Evolutionary conservation across 2,797 vertebrate genomes (phyloP).

Genomic region (Adrianichthys oophorus): DNA sequence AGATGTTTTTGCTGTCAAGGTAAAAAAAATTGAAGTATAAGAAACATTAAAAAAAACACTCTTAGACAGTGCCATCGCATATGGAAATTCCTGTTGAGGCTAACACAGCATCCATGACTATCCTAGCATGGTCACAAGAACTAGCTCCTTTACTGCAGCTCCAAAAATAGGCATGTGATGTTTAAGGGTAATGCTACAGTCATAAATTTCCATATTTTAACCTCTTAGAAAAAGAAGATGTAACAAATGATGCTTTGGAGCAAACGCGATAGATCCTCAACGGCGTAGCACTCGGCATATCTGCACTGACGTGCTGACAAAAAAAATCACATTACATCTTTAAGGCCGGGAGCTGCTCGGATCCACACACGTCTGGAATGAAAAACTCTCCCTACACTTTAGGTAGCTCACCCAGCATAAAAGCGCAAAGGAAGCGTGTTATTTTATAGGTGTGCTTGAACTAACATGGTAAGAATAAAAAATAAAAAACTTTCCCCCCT

Average conservation of each 20-base stretch:
- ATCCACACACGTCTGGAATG: slow-evolving; percentile 23
- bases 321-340: slow-evolving; percentile 53
- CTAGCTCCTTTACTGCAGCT: not conserved
- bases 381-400: slow-evolving; percentile 28
- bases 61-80: too few species aligned
- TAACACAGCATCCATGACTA: slow-evolving; percentile 1
- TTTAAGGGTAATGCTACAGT: slow-evolving; percentile 12
- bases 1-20: too few species aligned
- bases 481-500: slow-evolving; percentile 19
- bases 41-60: too few species aligned
- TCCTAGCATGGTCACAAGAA: not conserved
- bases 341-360: slow-evolving; percentile 34
- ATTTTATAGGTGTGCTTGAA: slow-evolving; percentile 48
- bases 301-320: slow-evolving; percentile 28
- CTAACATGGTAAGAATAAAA: slow-evolving; percentile 32
- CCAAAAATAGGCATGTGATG: slow-evolving; percentile 9
- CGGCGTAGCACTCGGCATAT: slow-evolving; percentile 3
- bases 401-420: slow-evolving; percentile 38
- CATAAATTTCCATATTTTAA: slow-evolving; percentile 20
- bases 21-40: too few species aligned
- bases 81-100: not conserved
- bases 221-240: not conserved
- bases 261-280: slow-evolving; percentile 22
- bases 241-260: slow-evolving; percentile 30
- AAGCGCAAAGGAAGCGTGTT: slow-evolving; percentile 37